Percentiles rank a stretch among this genome's conserved stretches.
Evolutionary conservation across 2,113 vertebrate species (phyloP).

Genomic region (Cyphomyrus discorhynchus): DNA sequence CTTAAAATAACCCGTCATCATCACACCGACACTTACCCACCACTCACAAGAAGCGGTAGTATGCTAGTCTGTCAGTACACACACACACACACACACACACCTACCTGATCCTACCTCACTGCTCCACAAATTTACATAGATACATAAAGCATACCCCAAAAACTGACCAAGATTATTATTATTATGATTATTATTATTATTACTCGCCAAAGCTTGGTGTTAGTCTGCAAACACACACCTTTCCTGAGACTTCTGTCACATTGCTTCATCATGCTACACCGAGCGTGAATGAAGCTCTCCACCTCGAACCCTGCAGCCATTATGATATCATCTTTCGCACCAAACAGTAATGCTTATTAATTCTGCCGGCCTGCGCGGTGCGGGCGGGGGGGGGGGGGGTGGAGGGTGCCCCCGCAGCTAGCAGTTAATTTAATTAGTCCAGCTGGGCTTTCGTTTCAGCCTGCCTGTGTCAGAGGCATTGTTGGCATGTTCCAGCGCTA

Average conservation of each 20-base stretch:
- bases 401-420: conserved; percentile 76
- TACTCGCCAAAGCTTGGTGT: conserved; percentile 43
- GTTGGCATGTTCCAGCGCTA: conserved; percentile 76
- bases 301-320: conserved; percentile 76
- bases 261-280: conserved; percentile 72
- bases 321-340: conserved; percentile 80
- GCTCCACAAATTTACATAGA: neutral
- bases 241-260: conserved; percentile 74
- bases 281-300: conserved; percentile 79
- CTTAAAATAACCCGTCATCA: neutral
- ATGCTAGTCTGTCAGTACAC: neutral
- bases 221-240: conserved; percentile 56
- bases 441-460: conserved; percentile 79
- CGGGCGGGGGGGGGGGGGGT: conserved; percentile 49
- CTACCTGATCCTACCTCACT: neutral
- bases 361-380: conserved; percentile 76
- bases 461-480: conserved; percentile 78
- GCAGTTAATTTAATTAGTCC: conserved; percentile 97
- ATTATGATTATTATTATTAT: no score
- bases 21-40: neutral
- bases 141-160: neutral
- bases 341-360: conserved; percentile 82
- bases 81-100: neutral
- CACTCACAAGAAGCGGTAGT: neutral
- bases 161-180: neutral